These are phyloP conservation scores for Scelioninae gen. 1 DNA, from an alignment of 2,888 invertebrate genomes.

Conservation along the genomic window DNA sequence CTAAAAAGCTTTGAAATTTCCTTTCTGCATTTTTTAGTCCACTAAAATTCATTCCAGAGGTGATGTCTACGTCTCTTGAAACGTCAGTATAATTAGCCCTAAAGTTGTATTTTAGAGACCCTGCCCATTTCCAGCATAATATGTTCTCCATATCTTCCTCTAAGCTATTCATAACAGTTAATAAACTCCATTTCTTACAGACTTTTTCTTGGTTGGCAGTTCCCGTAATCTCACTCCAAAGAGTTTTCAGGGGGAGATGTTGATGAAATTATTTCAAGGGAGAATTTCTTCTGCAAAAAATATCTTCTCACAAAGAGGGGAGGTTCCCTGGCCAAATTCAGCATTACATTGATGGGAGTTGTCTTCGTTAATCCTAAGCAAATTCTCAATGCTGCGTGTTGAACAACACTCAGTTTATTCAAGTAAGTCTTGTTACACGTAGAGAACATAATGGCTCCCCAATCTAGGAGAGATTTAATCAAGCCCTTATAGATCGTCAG, in stretches of 20 bases:
- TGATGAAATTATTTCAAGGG: background rate
- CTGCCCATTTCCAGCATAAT: no score
- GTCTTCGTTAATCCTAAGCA: background rate
- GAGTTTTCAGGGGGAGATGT: background rate
- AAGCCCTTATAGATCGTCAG: background rate
- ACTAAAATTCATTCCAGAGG: no score
- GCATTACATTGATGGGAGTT: background rate
- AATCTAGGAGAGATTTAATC: background rate
- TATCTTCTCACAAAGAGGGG: background rate
- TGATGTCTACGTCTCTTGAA: no score
- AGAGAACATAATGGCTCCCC: background rate
- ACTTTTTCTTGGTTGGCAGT: no score
- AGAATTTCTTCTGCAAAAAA: background rate
- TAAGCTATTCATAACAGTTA: no score
- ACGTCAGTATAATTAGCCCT: no score
- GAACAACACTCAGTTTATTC: background rate
- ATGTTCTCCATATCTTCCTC: no score
- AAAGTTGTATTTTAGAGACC: no score
- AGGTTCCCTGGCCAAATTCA: conserved; percentile 1
- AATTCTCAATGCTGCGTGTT: background rate
- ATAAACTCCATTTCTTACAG: no score
- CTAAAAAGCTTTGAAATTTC: no score
- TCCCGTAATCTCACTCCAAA: background rate
- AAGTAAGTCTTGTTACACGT: background rate
- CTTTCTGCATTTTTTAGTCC: no score